Percentiles rank a stretch among this genome's conserved stretches.
phyloP scores from a whole-genome alignment of 2,888 invertebrate species.

The Parnassius mnemosyne region DNA sequence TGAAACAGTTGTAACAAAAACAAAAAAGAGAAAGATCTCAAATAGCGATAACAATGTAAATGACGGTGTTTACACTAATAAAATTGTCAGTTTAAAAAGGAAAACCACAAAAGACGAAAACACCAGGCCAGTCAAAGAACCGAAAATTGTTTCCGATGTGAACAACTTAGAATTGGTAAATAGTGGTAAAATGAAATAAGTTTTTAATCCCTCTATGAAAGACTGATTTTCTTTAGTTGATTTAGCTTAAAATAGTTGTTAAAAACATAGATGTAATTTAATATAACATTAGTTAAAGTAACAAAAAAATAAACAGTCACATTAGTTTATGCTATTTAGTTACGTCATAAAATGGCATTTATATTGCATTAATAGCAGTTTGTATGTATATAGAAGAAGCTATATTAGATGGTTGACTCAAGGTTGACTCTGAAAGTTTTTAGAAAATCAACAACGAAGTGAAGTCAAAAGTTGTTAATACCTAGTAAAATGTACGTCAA shows the following conservation, averaged over 20 bases:
- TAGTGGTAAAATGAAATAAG: slow-evolving; percentile 22
- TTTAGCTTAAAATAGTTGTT: slow-evolving; percentile 2
- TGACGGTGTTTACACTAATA: slow-evolving; percentile 56
- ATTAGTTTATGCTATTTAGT: slow-evolving; percentile 5
- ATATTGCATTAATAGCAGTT: not conserved
- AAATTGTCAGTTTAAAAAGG: slow-evolving; percentile 63
- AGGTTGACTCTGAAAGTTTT: no score
- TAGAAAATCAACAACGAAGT: no score
- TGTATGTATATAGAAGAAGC: no score
- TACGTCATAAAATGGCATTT: slow-evolving; percentile 7
- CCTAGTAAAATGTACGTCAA: no score
- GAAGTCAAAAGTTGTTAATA: no score
- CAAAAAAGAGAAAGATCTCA: slow-evolving; percentile 65
- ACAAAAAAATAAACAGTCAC: slow-evolving; percentile 2
- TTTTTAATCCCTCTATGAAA: slow-evolving; percentile 21
- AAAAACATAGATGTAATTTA: no score
- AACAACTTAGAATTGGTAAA: slow-evolving; percentile 24
- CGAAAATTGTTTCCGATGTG: slow-evolving; percentile 39
- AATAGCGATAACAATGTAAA: slow-evolving; percentile 48
- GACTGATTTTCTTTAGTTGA: slow-evolving; percentile 26
- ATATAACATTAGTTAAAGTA: not conserved
- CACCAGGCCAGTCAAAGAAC: slow-evolving; percentile 53
- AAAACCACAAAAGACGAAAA: slow-evolving; percentile 64
- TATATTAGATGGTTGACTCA: no score
- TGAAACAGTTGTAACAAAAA: slow-evolving; percentile 62